phyloP scores from a whole-genome alignment of 2,113 vertebrate genomes.

The Albula goreensis region DNA sequence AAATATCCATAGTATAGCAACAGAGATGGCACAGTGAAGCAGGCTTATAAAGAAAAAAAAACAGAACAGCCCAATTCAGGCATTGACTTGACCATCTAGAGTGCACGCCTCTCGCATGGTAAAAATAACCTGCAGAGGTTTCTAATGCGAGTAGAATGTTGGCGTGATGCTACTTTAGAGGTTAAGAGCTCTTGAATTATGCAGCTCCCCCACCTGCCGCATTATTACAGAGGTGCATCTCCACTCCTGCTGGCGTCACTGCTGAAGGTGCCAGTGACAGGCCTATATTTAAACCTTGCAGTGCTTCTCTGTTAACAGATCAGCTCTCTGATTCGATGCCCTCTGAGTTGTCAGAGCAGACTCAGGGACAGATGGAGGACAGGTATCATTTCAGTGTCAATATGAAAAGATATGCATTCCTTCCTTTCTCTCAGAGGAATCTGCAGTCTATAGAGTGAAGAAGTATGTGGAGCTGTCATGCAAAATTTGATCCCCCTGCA shows the following conservation, averaged over 20 bases:
- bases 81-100: background rate
- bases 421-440: background rate
- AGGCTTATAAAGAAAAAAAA: background rate
- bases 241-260: background rate
- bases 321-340: background rate
- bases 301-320: background rate
- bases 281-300: conserved; percentile 38
- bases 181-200: conserved; percentile 50
- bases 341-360: conserved; percentile 11
- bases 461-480: background rate
- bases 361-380: conserved; percentile 23
- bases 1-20: background rate
- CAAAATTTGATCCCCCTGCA: too few species aligned
- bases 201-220: conserved; percentile 32
- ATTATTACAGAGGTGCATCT: conserved; percentile 1
- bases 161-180: conserved; percentile 35
- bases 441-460: background rate
- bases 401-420: background rate
- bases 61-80: background rate
- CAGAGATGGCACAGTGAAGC: conserved; percentile 9
- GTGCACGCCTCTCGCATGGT: conserved; percentile 9
- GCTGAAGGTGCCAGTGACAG: background rate
- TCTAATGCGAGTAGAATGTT: background rate
- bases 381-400: background rate
- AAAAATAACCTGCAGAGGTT: background rate